Percentiles rank a stretch among this genome's conserved stretches.
These are phyloP conservation scores for Autographa gamma DNA, from an alignment of 2,888 invertebrate species.

Conservation along the genomic window DNA sequence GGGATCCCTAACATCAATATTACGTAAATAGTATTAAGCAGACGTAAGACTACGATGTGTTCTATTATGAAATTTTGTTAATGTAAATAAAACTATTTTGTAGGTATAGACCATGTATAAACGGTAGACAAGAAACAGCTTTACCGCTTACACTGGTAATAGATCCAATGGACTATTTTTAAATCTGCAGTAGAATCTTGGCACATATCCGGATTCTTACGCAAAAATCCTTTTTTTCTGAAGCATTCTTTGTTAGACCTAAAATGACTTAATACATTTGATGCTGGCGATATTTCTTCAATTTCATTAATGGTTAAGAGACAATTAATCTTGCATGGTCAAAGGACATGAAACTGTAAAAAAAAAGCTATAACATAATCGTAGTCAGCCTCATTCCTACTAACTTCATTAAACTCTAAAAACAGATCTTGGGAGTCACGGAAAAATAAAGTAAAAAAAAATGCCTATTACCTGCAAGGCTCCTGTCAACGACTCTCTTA, in stretches of 20 bases:
- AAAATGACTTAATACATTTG: not conserved
- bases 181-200: not conserved
- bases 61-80: not conserved
- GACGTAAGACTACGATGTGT: no score
- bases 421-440: not conserved
- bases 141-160: not conserved
- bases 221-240: not conserved
- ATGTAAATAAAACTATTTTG: not conserved
- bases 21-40: not conserved
- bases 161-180: not conserved
- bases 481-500: slow-evolving; percentile 87
- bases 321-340: no score
- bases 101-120: no score
- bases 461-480: slow-evolving; percentile 72
- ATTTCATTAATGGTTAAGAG: no score
- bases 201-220: not conserved
- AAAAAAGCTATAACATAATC: not conserved
- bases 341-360: not conserved
- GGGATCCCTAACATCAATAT: not conserved
- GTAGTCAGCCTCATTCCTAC: not conserved
- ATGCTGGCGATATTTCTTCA: not conserved
- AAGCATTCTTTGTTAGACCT: no score
- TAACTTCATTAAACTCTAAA: not conserved
- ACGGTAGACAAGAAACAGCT: not conserved
- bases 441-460: slow-evolving; percentile 3